A percentile compares a stretch with the other conserved stretches of the same genome.
phyloP scores from a whole-genome alignment of 2,113 vertebrate species.

The western clawed frog (Xenopus tropicalis) region UCB_Xtro_10.0 CM004449.2:77347001-77347500 shows the following conservation, averaged over 20 bases:
- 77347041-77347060: neutral
- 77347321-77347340: too few species aligned
- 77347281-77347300: conserved; percentile 13
- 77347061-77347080: neutral
- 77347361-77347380: too few species aligned
- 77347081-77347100: neutral
- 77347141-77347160: conserved; percentile 1
- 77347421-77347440: too few species aligned
- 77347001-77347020: neutral
- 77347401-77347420: too few species aligned
- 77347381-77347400: too few species aligned
- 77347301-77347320: too few species aligned
- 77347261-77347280: conserved; percentile 8
- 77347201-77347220: neutral
- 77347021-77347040: conserved; percentile 5
- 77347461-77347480: neutral
- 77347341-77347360: too few species aligned
- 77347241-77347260: neutral
- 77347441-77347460: too few species aligned
- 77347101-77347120: conserved; percentile 5
- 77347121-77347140: conserved; percentile 12
- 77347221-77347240: neutral
- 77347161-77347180: conserved; percentile 4
- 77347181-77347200: too few species aligned
- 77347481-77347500: conserved; percentile 1